Conservation (phyloP, 2,797 vertebrate genomes). For the Rallus crepitans region DNA sequence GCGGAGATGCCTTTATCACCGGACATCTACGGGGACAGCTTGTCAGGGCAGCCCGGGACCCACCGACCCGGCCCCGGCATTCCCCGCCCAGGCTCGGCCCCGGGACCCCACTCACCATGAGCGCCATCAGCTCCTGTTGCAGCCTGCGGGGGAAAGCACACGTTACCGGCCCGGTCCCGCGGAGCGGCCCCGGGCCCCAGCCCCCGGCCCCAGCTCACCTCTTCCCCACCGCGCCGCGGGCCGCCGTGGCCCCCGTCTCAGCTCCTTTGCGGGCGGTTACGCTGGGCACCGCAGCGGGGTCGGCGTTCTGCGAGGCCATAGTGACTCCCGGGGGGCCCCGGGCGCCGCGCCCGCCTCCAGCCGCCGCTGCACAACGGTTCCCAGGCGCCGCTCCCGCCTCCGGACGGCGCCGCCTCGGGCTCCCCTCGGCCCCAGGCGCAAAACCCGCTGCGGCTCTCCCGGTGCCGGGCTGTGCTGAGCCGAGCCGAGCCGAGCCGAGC, state of each 20-base stretch:
- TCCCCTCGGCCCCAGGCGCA: too few relatives aligned
- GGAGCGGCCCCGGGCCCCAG: not conserved
- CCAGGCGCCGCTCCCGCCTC: slow-evolving; percentile 1
- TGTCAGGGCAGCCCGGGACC: not conserved
- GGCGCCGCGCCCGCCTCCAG: not conserved
- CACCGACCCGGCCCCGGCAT: too few relatives aligned
- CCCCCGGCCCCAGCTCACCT: slow-evolving; percentile 72
- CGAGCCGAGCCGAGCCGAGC: too few relatives aligned
- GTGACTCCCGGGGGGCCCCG: not conserved
- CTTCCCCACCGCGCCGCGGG: slow-evolving; percentile 90
- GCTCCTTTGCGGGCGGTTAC: slow-evolving; percentile 84
- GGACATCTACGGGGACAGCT: slow-evolving; percentile 83
- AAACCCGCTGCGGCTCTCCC: not conserved
- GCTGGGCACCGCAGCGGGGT: slow-evolving; percentile 85
- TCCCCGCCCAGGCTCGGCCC: not conserved
- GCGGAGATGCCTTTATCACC: slow-evolving; percentile 95
- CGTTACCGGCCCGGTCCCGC: not conserved
- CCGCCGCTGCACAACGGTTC: not conserved
- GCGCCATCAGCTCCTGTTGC: slow-evolving; percentile 95
- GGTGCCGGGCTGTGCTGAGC: too few relatives aligned
- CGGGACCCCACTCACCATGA: slow-evolving; percentile 86
- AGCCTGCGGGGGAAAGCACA: slow-evolving; percentile 80
- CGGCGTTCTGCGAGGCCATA: slow-evolving; percentile 96
- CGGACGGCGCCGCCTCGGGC: too few relatives aligned
- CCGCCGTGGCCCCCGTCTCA: slow-evolving; percentile 81